Evolutionary conservation across 2,113 vertebrate genomes (phyloP), one percentile per base, ranked within the genome.

Genomic region (Rhinoptilus africanus): DNA sequence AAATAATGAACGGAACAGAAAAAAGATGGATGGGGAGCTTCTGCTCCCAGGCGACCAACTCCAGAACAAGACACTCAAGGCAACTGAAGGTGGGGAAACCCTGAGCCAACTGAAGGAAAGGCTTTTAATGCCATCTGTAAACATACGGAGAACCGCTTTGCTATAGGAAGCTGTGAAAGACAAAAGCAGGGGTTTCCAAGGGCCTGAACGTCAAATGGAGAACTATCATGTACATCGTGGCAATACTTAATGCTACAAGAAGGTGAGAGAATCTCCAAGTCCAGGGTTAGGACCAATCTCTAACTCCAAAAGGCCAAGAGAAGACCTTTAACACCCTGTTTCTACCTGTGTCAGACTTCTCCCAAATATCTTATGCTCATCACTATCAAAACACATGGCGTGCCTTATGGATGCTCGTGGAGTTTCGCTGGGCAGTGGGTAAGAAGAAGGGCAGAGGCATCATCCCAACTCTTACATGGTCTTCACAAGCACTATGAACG

Each of bases 371-470:
- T 2, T 9, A 24, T 37, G 56, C 37, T 84, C 41, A 47, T 21
- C 23, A 30, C 71, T 73, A 54, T 10, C 45, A 48, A 50, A 81
- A 78, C 22, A 35, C 10, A 5, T 1, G 48, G 51, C 0, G 4
- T 9, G 8, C 72, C 12, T n/a, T n/a, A n/a, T n/a, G n/a, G n/a
- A n/a, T n/a, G n/a, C 24, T 35, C 1, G 0, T 18, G 30, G 34
- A 35, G 43, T 64, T 89, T 45, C 92, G 18, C 19, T 22, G 22
- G 21, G 11, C 4, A 71, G 2, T 10, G 66, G 34, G 28, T 18
- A 37, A 60, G 23, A 45, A 18, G 18, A 53, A 54, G 41, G 57
- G 39, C 34, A 81, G 47, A 68, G 16, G 34, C 37, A 82, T 16
- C 3, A 6, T 16, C 16, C n/a, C 2, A 9, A 9, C 28, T 83